Base-by-base conservation (phyloP, 2,113 vertebrate genomes). In the Urocynchramus pylzowi region DNA sequence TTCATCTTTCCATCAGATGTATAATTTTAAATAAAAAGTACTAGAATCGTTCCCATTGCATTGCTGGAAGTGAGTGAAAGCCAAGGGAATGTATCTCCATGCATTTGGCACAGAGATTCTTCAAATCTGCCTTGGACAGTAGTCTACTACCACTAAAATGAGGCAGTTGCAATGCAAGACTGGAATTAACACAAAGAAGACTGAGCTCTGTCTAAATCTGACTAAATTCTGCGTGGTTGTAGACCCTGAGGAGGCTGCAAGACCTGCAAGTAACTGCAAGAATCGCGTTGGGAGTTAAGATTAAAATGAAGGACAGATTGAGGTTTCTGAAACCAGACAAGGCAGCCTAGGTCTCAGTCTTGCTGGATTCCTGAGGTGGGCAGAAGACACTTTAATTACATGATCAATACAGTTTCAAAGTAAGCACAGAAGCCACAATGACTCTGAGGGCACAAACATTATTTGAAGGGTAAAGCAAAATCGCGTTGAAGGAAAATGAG, bases 401-500 rank as follows among this genome's bases (percentile, higher is more conserved):
- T 45, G 87, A 97, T 97, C 93, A 96, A 89, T 97, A 96, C 23
- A 33, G 67, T 84, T 95, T 95, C 92, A 95, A 95, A 93, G 95
- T 73, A 87, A 93, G 85, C 28, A 11, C 30, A 1, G 92, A 95
- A 96, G 93, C 79, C 92, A 89, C 94, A 94, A 69, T 93, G 92
- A 92, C 59, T 96, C 88, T 64, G 83, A 96, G 90, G 70, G 94
- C 96, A 97, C 76, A 87, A 93, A 59, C 67, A 73, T 87, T 92
- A 88, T 78, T 92, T 74, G 79, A 87, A 84, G 76, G 77, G 82
- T 93, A 86, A 80, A 94, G 86, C 9, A n/a, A 93, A 97, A 94
- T 84, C 87, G 59, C 3, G 3, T 17, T 39, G 90, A 84, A 78
- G 78, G 37, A 96, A 95, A 90, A 91, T 3, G 11, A 78, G 65